Evolutionary conservation across 2,888 invertebrate species (phyloP).

Genomic region (Eristalis tenax): DNA sequence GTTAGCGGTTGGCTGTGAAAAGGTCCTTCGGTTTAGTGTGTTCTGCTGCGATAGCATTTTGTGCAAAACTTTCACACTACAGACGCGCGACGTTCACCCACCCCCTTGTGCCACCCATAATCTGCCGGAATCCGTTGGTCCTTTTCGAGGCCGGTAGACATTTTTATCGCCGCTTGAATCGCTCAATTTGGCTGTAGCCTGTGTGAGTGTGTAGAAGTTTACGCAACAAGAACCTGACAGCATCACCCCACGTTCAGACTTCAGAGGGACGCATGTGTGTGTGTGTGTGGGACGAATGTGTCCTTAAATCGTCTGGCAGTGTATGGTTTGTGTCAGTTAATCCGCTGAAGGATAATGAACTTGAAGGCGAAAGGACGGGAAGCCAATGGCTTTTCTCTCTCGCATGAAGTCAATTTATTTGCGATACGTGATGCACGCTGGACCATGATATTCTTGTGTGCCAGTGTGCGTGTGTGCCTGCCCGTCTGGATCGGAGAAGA

Average conservation of each 20-base stretch:
- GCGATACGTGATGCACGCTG: slow-evolving; percentile 55
- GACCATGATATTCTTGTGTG: slow-evolving; percentile 6
- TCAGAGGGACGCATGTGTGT: no score
- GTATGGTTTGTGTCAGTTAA: slow-evolving; percentile 57
- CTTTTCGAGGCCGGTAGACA: slow-evolving; percentile 62
- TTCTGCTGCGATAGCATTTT: slow-evolving; percentile 69
- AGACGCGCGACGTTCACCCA: not conserved
- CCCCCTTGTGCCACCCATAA: not conserved
- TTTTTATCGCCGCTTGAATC: slow-evolving; percentile 66
- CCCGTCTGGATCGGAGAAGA: slow-evolving; percentile 8
- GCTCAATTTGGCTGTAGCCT: slow-evolving; percentile 51
- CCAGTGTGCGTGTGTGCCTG: not conserved
- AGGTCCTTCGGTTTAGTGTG: slow-evolving; percentile 59
- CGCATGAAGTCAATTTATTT: slow-evolving; percentile 70
- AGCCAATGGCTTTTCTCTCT: slow-evolving; percentile 37
- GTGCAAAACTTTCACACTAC: slow-evolving; percentile 60
- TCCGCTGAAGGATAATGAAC: slow-evolving; percentile 69
- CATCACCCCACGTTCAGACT: not conserved
- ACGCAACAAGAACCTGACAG: slow-evolving; percentile 50
- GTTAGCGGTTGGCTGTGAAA: slow-evolving; percentile 56
- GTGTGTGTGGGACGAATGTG: not conserved
- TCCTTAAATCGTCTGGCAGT: slow-evolving; percentile 32
- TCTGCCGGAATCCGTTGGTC: not conserved
- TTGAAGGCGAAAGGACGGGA: slow-evolving; percentile 33
- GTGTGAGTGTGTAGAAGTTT: slow-evolving; percentile 28